These are phyloP conservation scores for Lithosia quadra DNA, from an alignment of 2,888 invertebrate species.

Conservation along the genomic window DNA sequence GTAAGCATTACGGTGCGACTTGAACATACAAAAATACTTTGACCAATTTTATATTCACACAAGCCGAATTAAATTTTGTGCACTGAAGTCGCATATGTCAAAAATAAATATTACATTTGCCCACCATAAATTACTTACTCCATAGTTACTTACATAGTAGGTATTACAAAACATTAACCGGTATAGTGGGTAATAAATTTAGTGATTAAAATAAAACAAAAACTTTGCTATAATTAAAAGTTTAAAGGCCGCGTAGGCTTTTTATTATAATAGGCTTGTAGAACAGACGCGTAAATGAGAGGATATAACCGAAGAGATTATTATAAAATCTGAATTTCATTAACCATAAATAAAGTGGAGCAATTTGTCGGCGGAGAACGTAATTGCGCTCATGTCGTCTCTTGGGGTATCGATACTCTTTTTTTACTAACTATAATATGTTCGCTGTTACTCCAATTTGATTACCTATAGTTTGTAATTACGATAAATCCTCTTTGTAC, in stretches of 20 bases:
- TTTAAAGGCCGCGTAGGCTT: conserved; percentile 53
- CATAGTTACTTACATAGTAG: conserved; percentile 15
- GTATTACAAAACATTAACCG: conserved; percentile 46
- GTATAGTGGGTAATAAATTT: conserved; percentile 59
- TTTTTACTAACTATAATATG: conserved; percentile 41
- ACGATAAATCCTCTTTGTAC: background rate
- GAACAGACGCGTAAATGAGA: conserved; percentile 67
- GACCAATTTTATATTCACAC: background rate
- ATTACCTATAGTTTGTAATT: conserved; percentile 44
- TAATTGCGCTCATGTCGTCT: conserved; percentile 67
- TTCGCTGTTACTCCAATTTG: conserved; percentile 48
- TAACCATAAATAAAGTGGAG: conserved; percentile 72
- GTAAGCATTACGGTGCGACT: background rate
- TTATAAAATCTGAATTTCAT: conserved; percentile 77
- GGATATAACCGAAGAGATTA: conserved; percentile 63
- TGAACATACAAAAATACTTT: background rate
- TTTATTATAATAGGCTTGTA: conserved; percentile 66
- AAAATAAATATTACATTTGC: too few relatives aligned
- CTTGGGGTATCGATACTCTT: conserved; percentile 44
- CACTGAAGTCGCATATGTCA: too few relatives aligned
- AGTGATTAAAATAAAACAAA: conserved; percentile 42
- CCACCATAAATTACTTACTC: too few relatives aligned
- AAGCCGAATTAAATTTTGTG: too few relatives aligned
- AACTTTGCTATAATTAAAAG: conserved; percentile 48
- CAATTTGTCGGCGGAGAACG: conserved; percentile 65